Evolutionary conservation across 2,888 invertebrate genomes (phyloP).

Genomic region (Tipula vernalis): DNA sequence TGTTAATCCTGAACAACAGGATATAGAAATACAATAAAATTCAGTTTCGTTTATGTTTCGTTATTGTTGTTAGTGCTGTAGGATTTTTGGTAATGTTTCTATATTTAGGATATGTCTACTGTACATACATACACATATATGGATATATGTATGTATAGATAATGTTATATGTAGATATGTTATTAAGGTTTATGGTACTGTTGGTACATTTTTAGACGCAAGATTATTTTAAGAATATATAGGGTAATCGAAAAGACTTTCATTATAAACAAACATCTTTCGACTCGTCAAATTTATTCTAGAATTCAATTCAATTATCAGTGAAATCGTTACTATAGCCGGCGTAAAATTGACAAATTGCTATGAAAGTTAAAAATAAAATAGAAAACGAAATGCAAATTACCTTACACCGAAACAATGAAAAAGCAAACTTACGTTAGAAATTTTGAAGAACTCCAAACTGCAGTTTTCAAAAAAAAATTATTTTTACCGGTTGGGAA

Average conservation of each 20-base stretch:
- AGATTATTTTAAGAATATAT: background rate
- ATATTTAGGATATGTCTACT: background rate
- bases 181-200: background rate
- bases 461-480: too few relatives aligned
- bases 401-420: too few relatives aligned
- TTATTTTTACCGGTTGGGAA: too few relatives aligned
- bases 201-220: background rate
- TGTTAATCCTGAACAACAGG: conserved; percentile 17
- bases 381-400: too few relatives aligned
- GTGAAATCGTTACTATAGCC: too few relatives aligned
- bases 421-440: too few relatives aligned
- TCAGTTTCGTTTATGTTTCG: background rate
- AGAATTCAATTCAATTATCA: too few relatives aligned
- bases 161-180: background rate
- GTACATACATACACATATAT: background rate
- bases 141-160: background rate
- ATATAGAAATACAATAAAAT: conserved; percentile 5
- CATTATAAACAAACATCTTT: too few relatives aligned
- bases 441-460: too few relatives aligned
- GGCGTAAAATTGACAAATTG: too few relatives aligned
- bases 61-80: background rate
- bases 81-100: conserved; percentile 5
- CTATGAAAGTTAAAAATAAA: too few relatives aligned
- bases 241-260: background rate
- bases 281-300: too few relatives aligned